These are phyloP conservation scores for Limnothrissa miodon DNA, from an alignment of 2,113 vertebrate species.

Conservation along the genomic window DNA sequence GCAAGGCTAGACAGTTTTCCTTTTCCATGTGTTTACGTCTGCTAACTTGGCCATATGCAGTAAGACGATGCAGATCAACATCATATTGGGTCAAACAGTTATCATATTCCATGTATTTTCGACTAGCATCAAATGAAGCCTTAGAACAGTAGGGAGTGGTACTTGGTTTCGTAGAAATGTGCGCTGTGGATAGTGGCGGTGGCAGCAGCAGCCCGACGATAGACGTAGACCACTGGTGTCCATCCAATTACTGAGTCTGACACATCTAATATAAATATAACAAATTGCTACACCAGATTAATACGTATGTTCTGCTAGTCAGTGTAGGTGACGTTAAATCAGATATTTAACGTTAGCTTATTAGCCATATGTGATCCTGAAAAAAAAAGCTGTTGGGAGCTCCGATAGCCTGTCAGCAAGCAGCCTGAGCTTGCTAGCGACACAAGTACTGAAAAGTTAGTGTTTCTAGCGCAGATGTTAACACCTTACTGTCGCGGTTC, in stretches of 20 bases:
- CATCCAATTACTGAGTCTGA: neutral
- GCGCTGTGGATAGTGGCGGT: neutral
- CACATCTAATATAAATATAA: neutral
- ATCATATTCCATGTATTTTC: neutral
- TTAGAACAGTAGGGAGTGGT: neutral
- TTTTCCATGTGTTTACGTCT: neutral
- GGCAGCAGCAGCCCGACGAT: neutral
- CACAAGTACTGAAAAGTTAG: constrained; percentile 4
- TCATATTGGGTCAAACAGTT: neutral
- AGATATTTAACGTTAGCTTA: neutral
- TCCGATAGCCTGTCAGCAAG: neutral
- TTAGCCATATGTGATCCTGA: constrained; percentile 5
- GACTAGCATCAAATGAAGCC: neutral
- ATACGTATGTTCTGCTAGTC: neutral
- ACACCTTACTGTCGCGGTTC: neutral
- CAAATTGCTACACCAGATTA: neutral
- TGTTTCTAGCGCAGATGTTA: neutral
- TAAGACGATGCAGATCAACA: neutral
- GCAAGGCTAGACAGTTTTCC: neutral
- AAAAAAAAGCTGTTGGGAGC: neutral
- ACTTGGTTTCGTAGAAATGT: neutral
- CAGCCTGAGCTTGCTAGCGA: neutral
- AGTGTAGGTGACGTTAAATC: neutral
- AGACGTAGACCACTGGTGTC: neutral
- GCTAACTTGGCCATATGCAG: neutral